These are phyloP conservation scores for Brachyalestes nurse DNA, from an alignment of 2,797 vertebrate species.

Conservation along the genomic window DNA sequence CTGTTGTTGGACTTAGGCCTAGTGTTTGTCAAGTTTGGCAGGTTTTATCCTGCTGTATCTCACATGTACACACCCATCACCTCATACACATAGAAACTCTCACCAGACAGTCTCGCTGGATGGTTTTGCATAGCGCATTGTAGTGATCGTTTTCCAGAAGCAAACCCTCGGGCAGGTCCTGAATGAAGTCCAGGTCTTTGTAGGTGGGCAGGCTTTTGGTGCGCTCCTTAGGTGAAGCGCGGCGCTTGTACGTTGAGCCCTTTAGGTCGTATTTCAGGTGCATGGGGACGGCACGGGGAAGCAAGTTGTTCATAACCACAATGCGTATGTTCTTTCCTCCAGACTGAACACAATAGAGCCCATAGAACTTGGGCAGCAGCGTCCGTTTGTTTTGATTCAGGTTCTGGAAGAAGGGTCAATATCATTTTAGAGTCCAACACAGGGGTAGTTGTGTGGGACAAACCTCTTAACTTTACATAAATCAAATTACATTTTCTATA, in stretches of 20 bases:
- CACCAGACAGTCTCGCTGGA: conserved; percentile 94
- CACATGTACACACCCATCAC: neutral
- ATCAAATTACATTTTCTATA: neutral
- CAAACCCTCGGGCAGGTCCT: conserved; percentile 85
- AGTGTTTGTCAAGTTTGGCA: neutral
- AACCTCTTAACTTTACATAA: too few relatives aligned
- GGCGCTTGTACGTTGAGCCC: conserved; percentile 92
- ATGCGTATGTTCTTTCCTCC: conserved; percentile 95
- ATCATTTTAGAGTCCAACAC: neutral
- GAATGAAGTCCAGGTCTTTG: conserved; percentile 94
- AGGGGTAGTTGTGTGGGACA: too few relatives aligned
- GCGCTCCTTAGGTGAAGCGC: conserved; percentile 87
- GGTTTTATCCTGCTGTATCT: neutral
- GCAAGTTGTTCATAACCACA: conserved; percentile 95
- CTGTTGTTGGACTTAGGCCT: neutral
- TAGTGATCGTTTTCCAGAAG: conserved; percentile 87
- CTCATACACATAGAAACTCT: conserved; percentile 47
- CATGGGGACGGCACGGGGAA: conserved; percentile 89
- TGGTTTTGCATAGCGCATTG: conserved; percentile 89
- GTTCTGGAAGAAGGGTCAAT: conserved; percentile 75
- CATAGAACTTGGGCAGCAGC: conserved; percentile 93
- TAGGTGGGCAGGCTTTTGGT: conserved; percentile 86
- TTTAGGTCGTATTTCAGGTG: conserved; percentile 95
- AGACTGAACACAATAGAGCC: conserved; percentile 92
- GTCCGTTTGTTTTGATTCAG: conserved; percentile 96